Conservation (phyloP, 2,888 invertebrate genomes). For the Pollenia labialis region DNA sequence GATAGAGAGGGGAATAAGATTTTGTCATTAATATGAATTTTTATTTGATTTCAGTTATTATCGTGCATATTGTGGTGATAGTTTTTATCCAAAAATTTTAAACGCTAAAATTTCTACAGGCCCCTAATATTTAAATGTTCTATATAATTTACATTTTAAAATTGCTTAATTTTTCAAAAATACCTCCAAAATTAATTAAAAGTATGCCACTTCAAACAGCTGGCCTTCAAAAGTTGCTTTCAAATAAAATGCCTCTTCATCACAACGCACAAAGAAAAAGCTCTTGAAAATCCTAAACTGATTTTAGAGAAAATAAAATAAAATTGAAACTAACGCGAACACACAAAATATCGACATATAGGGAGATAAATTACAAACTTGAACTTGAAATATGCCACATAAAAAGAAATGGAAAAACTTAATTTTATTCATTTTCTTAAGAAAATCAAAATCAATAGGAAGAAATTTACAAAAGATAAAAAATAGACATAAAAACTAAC, state of each 20-base stretch:
- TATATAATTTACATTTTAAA: too few relatives aligned
- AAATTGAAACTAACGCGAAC: constrained; percentile 30
- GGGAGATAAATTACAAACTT: constrained; percentile 72
- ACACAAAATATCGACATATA: constrained; percentile 57
- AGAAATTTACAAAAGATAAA: constrained; percentile 36
- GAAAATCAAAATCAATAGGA: constrained; percentile 47
- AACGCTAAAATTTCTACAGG: too few relatives aligned
- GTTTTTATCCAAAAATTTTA: too few relatives aligned
- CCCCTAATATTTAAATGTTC: too few relatives aligned
- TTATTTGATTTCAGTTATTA: too few relatives aligned
- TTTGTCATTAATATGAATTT: too few relatives aligned
- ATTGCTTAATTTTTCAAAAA: too few relatives aligned
- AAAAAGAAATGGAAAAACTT: constrained; percentile 32
- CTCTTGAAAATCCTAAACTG: constrained; percentile 26
- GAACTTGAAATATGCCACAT: constrained; percentile 68
- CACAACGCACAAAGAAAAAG: constrained; percentile 4
- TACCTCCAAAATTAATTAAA: too few relatives aligned
- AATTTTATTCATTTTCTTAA: constrained; percentile 47
- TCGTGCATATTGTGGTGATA: too few relatives aligned
- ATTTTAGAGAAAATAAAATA: not conserved
- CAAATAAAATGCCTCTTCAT: not conserved
- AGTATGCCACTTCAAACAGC: constrained; percentile 14
- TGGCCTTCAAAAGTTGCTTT: constrained; percentile 32
- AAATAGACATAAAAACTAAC: constrained; percentile 33
- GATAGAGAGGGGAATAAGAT: too few relatives aligned